These are phyloP conservation scores for Sebastolobus altivelis DNA, from an alignment of 2,797 vertebrate genomes.

Conservation along the genomic window DNA sequence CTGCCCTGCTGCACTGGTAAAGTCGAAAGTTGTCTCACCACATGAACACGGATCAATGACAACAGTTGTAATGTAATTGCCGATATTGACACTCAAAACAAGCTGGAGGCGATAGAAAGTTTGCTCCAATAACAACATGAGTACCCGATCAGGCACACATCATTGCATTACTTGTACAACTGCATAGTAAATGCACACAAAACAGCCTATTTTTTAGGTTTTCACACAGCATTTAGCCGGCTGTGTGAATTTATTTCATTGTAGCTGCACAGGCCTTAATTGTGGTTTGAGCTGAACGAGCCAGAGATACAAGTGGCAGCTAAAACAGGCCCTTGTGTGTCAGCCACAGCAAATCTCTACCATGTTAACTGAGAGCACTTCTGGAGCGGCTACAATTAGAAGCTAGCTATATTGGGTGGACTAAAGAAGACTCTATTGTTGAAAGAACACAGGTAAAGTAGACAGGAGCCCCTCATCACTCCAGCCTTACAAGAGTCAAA, in stretches of 20 bases:
- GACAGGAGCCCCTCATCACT: background rate
- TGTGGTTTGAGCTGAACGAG: background rate
- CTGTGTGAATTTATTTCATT: background rate
- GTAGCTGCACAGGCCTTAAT: background rate
- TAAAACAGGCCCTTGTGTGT: background rate
- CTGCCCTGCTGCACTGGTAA: background rate
- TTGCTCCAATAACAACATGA: background rate
- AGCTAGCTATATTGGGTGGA: background rate
- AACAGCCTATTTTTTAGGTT: background rate
- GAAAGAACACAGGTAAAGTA: conserved; percentile 10
- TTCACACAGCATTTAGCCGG: background rate
- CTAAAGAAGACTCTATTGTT: background rate
- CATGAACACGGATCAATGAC: conserved; percentile 6
- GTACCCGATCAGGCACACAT: background rate
- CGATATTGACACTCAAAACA: background rate
- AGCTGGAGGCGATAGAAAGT: background rate
- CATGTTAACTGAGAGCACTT: background rate
- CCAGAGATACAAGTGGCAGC: background rate
- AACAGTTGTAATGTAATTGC: conserved; percentile 12
- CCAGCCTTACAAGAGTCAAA: conserved; percentile 10
- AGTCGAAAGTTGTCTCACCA: background rate
- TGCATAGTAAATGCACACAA: background rate
- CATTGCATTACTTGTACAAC: background rate
- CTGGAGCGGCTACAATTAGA: background rate
- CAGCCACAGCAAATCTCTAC: background rate